Percentiles rank a stretch among this genome's conserved stretches.
Conservation (phyloP, 2,113 vertebrate genomes). For the Pandion haliaetus region DNA sequence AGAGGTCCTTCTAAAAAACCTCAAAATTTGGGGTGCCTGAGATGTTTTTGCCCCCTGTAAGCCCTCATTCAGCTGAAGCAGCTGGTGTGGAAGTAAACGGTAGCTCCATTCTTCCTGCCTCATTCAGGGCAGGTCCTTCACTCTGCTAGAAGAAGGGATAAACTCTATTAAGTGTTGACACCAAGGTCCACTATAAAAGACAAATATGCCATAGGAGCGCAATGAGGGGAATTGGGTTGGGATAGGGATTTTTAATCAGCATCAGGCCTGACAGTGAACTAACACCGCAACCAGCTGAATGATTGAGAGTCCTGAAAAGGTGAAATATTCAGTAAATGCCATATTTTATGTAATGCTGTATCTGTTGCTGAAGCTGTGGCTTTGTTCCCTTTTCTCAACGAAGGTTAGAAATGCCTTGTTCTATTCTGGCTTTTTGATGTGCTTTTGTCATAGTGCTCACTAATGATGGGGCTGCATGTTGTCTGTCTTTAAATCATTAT, state of each 20-base stretch:
- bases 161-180: slow-evolving; percentile 1
- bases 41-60: neutral
- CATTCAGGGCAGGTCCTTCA: neutral
- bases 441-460: neutral
- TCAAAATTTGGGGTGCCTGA: neutral
- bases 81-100: neutral
- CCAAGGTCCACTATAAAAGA: neutral
- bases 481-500: neutral
- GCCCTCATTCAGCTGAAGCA: neutral
- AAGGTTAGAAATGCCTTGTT: neutral
- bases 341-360: neutral
- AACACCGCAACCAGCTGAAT: neutral
- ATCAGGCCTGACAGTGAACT: neutral
- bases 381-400: neutral
- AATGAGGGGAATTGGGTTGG: neutral
- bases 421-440: neutral
- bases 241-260: slow-evolving; percentile 36
- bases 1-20: neutral
- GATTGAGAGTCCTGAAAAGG: neutral
- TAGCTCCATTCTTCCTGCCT: neutral
- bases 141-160: neutral
- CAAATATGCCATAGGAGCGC: neutral
- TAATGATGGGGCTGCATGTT: neutral
- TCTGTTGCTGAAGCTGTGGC: neutral
- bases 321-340: neutral